Base-by-base conservation (phyloP, 2,888 invertebrate species). In the Peribatodes rhomboidaria region DNA sequence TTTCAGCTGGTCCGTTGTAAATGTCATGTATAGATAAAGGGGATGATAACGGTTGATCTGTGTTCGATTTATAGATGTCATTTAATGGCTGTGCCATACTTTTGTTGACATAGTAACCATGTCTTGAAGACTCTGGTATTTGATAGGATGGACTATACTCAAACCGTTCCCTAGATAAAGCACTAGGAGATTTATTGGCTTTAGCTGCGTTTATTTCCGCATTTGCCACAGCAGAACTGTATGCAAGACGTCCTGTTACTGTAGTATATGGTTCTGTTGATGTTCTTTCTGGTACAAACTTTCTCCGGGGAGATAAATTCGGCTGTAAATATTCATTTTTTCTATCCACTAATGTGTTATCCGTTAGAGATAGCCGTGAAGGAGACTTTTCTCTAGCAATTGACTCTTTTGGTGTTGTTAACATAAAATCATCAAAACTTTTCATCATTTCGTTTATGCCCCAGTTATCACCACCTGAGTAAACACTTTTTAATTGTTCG, bases 401-500 rank as follows among this genome's bases (percentile, higher is more conserved):
- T 41, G 91, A 81, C 69, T 94, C 94, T 72, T 94, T 91, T 59
- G 91, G 92, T 46, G 93, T 90, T 8, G 94, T 84, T 67, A 95
- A 79, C 80, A 95, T 89, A 61, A 95, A 90, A 71, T 95, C 95
- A 70, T 95, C 95, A 79, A 95, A 94, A 79, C 93, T 94, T 76
- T 95, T 94, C 75, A 95, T 94, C 85, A 95, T 95, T 72, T 95
- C 95, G 57, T 95, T 95, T 73, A 96, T 96, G 37, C 94, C 95
- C 96, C 96, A 96, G 78, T 94, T 94, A 69, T 95, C 95, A 57
- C 89, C 87, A 71, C 96, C 95, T 0, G 94, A 92, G 75, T 96
- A 96, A 52, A 96, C 94, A 80, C 95, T 95, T 79, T 96, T 94
- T 55, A 96, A 84, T 76, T 96, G 96, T 81, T 96, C 96, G 74